These are phyloP conservation scores for Xestobium rufovillosum DNA, from an alignment of 2,888 invertebrate species.

Conservation along the genomic window DNA sequence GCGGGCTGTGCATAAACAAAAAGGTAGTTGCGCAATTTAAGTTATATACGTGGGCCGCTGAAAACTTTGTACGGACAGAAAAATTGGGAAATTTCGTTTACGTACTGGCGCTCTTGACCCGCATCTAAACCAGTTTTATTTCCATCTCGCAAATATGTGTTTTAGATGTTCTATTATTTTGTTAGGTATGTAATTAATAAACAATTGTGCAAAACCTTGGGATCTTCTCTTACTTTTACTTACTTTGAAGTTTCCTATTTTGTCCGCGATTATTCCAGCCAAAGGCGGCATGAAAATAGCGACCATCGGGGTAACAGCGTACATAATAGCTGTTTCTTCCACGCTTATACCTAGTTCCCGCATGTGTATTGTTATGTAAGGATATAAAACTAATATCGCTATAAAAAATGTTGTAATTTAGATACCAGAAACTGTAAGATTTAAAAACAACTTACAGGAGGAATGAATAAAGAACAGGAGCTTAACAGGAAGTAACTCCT, in stretches of 20 bases:
- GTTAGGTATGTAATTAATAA: no score
- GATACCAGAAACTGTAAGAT: conserved; percentile 4
- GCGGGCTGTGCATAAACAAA: no score
- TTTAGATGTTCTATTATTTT: no score
- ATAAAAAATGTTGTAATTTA: conserved; percentile 26
- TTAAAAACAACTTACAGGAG: conserved; percentile 52
- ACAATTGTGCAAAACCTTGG: no score
- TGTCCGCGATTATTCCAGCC: conserved; percentile 69
- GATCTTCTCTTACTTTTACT: no score
- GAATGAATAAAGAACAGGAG: conserved; percentile 70
- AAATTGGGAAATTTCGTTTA: no score
- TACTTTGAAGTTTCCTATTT: conserved; percentile 75
- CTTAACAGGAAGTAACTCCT: conserved; percentile 65
- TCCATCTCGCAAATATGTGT: no score
- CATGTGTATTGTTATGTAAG: conserved; percentile 75
- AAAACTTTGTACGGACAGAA: no score
- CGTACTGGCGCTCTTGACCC: no score
- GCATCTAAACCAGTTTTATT: no score
- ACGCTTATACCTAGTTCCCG: conserved; percentile 69
- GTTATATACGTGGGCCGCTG: no score
- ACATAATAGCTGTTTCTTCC: conserved; percentile 75
- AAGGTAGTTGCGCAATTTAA: no score
- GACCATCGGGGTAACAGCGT: conserved; percentile 66
- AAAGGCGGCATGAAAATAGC: conserved; percentile 72
- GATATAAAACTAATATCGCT: conserved; percentile 70